Conservation (phyloP, 1,140 invertebrate species). For the Zaprionus tsacasi region DNA sequence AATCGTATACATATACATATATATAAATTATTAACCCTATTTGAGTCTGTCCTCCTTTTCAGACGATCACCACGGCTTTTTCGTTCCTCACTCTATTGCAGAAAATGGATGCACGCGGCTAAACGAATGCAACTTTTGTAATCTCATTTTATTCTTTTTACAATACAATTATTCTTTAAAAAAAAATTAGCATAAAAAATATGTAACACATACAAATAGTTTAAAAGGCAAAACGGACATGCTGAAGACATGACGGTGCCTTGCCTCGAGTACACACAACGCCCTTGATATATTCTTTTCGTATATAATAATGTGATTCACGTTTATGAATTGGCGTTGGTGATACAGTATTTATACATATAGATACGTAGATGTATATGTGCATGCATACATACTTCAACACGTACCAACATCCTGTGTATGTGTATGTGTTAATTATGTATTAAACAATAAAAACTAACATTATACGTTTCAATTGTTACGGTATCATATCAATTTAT, state of each 20-base stretch:
- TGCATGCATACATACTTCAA: neutral
- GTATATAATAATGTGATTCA: neutral
- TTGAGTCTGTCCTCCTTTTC: constrained; percentile 3
- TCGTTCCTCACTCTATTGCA: constrained; percentile 77
- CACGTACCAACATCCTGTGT: neutral
- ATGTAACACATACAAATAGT: constrained; percentile 45
- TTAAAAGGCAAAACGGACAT: constrained; percentile 31
- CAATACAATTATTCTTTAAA: constrained; percentile 45
- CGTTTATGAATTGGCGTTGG: constrained; percentile 9
- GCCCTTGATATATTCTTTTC: constrained; percentile 16
- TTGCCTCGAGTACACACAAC: constrained; percentile 33
- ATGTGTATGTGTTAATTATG: constrained; percentile 15
- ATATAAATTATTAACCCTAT: neutral
- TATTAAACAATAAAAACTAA: constrained; percentile 31
- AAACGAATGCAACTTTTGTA: constrained; percentile 22
- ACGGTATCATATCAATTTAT: constrained; percentile 11
- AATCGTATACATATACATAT: neutral
- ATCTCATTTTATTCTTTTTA: constrained; percentile 23
- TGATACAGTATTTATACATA: constrained; percentile 11
- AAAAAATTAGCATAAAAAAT: constrained; percentile 49
- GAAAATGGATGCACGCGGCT: constrained; percentile 68
- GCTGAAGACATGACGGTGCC: constrained; percentile 20
- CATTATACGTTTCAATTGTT: constrained; percentile 23
- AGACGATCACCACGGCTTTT: constrained; percentile 80
- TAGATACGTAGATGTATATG: constrained; percentile 1